Percentiles rank a stretch among this genome's conserved stretches.
Evolutionary conservation across 2,113 vertebrate genomes (phyloP).

Genomic region (Philantomba maxwellii): DNA sequence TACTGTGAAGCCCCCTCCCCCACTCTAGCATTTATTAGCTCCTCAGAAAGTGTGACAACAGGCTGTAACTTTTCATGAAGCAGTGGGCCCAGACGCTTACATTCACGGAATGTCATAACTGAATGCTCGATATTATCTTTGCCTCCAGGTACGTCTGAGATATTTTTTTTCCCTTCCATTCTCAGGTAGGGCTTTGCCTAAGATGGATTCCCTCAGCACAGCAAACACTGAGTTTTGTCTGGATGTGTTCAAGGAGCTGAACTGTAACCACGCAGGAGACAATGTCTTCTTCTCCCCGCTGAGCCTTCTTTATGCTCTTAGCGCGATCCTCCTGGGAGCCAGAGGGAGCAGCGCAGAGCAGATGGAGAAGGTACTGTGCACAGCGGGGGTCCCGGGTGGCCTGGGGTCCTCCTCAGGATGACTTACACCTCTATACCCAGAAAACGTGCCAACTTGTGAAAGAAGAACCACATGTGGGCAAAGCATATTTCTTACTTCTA

Average conservation of each 20-base stretch:
- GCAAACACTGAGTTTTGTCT: slow-evolving; percentile 60
- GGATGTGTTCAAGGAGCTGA: slow-evolving; percentile 67
- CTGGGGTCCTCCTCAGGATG: not conserved
- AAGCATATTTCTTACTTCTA: not conserved
- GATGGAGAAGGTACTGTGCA: slow-evolving; percentile 53
- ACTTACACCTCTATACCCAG: not conserved
- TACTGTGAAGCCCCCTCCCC: not conserved
- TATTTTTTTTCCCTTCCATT: not conserved
- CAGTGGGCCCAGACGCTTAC: not conserved
- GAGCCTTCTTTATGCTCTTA: slow-evolving; percentile 59
- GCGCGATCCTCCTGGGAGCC: slow-evolving; percentile 62
- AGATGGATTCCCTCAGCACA: slow-evolving; percentile 50
- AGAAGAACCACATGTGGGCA: not conserved
- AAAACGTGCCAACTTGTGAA: not conserved
- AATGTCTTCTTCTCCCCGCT: slow-evolving; percentile 73
- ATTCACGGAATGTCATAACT: not conserved
- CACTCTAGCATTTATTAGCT: not conserved
- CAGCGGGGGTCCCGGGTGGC: fast-evolving
- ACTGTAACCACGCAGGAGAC: not conserved
- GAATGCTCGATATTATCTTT: not conserved
- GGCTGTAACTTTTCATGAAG: not conserved
- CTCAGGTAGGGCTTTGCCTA: not conserved
- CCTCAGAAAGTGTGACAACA: not conserved
- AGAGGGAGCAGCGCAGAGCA: slow-evolving; percentile 43
- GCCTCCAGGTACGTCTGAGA: not conserved